A percentile compares a stretch with the other conserved stretches of the same genome.
Evolutionary conservation across 2,113 vertebrate species (phyloP).

Genomic region (Procavia capensis): DNA sequence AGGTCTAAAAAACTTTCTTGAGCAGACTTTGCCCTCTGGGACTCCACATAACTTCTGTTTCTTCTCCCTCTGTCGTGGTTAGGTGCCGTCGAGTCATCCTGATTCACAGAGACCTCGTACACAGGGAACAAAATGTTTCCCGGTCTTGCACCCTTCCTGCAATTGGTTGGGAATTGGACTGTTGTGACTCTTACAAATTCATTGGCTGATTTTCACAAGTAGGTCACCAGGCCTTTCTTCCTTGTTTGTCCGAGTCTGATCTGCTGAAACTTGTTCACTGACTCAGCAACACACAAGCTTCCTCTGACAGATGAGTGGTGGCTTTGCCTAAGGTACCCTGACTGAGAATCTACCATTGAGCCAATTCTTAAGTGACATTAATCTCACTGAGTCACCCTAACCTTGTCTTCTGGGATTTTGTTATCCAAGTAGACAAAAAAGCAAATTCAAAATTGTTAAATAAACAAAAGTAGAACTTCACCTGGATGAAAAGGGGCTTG

Average conservation of each 20-base stretch:
- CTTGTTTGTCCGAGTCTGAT: not conserved
- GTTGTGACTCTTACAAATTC: not conserved
- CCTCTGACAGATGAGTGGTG: not conserved
- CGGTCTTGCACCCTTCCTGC: not conserved
- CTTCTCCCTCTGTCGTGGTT: not conserved
- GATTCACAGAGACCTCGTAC: not conserved
- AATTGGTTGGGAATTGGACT: not conserved
- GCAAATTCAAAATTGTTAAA: not conserved
- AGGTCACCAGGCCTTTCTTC: not conserved
- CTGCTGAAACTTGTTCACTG: not conserved
- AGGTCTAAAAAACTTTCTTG: not conserved
- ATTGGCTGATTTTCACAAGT: not conserved
- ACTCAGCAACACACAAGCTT: not conserved
- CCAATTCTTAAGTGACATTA: not conserved
- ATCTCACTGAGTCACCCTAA: not conserved
- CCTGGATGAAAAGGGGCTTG: not conserved
- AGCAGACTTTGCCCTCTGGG: not conserved
- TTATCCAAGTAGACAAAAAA: not conserved
- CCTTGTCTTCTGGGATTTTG: not conserved
- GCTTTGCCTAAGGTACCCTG: not conserved
- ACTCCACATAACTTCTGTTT: not conserved
- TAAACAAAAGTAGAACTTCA: not conserved
- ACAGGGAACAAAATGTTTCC: not conserved
- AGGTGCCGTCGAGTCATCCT: not conserved
- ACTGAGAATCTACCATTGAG: not conserved